Conservation (phyloP, 2,888 invertebrate genomes). For the Phortica magna region DNA sequence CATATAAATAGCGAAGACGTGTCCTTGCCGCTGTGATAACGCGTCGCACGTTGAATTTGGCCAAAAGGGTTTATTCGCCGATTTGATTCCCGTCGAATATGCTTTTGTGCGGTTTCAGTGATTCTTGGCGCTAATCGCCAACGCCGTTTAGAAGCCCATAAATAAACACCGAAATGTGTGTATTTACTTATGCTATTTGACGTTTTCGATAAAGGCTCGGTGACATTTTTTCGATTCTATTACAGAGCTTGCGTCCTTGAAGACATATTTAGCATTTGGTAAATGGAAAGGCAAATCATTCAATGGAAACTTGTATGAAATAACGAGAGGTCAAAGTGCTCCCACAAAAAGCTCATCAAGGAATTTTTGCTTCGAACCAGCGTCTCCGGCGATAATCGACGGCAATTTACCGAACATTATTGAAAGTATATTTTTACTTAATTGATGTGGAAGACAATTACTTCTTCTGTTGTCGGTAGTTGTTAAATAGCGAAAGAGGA, state of each 20-base stretch:
- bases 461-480: too few species aligned
- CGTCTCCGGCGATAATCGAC: too few species aligned
- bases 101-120: background rate
- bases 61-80: constrained; percentile 5
- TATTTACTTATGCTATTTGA: constrained; percentile 22
- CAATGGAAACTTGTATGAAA: too few species aligned
- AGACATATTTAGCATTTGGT: too few species aligned
- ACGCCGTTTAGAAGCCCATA: constrained; percentile 19
- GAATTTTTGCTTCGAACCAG: too few species aligned
- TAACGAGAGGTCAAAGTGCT: too few species aligned
- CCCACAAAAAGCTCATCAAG: too few species aligned
- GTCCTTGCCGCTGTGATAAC: constrained; percentile 17
- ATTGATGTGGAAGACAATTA: too few species aligned
- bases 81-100: background rate
- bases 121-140: constrained; percentile 16
- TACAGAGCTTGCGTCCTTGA: background rate
- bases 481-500: too few species aligned
- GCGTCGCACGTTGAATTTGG: background rate
- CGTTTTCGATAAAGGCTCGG: constrained; percentile 5
- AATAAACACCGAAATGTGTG: constrained; percentile 7
- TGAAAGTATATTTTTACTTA: too few species aligned
- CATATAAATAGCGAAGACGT: constrained; percentile 17
- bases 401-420: too few species aligned
- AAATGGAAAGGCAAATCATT: too few species aligned
- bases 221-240: constrained; percentile 12